These are phyloP conservation scores for Schlechtendalia chinensis DNA, from an alignment of 1,140 invertebrate genomes.

Conservation along the genomic window DNA sequence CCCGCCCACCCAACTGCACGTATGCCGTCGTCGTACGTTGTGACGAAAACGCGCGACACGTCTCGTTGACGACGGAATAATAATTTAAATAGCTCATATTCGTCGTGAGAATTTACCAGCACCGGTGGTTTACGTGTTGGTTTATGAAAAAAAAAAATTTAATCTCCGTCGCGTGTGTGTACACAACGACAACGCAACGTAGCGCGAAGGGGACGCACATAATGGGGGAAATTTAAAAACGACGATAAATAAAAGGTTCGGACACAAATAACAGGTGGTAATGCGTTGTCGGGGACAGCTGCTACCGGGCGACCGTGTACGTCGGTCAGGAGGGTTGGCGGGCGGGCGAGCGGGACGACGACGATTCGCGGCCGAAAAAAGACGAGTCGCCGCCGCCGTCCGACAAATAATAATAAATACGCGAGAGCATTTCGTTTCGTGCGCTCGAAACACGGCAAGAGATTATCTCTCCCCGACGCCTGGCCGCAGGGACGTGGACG, in stretches of 20 bases:
- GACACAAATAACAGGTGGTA: slow-evolving; percentile 38
- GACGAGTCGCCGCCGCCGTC: background rate
- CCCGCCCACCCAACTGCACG: too few relatives aligned
- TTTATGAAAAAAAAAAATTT: too few relatives aligned
- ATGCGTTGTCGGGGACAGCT: slow-evolving; percentile 7
- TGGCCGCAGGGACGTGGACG: too few relatives aligned
- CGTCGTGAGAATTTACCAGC: too few relatives aligned
- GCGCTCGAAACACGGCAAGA: background rate
- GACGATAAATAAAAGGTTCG: slow-evolving; percentile 24
- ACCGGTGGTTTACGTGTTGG: too few relatives aligned
- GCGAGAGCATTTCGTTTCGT: slow-evolving; percentile 3
- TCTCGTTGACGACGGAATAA: background rate
- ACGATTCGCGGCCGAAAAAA: slow-evolving; percentile 13
- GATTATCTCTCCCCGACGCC: background rate
- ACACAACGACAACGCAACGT: too few relatives aligned
- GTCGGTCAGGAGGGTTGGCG: background rate
- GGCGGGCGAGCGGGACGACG: too few relatives aligned
- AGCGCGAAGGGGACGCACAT: background rate
- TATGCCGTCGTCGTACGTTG: background rate
- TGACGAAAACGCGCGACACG: slow-evolving; percentile 6
- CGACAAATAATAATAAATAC: background rate
- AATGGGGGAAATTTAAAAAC: background rate
- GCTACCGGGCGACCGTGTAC: background rate
- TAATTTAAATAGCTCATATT: too few relatives aligned
- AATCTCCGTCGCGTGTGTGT: background rate